Percentiles rank a stretch among this genome's conserved stretches.
Conservation (phyloP, 1,140 invertebrate species). For the Drosophila suzukii region DNA sequence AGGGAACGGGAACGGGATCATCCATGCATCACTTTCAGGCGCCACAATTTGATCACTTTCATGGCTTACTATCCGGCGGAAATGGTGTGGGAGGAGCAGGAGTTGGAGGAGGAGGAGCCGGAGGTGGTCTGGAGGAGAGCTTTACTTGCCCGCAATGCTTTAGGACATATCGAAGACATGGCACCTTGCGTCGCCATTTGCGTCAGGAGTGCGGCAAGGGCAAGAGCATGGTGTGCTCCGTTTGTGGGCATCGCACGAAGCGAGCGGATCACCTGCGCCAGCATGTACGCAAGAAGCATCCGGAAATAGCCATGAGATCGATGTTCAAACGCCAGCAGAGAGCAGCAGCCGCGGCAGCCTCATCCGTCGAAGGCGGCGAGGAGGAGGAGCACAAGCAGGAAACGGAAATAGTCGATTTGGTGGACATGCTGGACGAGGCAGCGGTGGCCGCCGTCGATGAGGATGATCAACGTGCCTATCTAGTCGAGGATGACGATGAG, state of each 20-base stretch:
- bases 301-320: constrained; percentile 81
- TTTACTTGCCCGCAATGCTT: constrained; percentile 86
- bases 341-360: constrained; percentile 32
- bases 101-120: neutral
- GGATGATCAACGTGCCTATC: constrained; percentile 39
- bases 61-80: constrained; percentile 33
- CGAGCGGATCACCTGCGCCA: constrained; percentile 85
- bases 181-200: constrained; percentile 86
- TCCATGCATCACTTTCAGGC: constrained; percentile 47
- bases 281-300: constrained; percentile 84
- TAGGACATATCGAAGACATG: constrained; percentile 86
- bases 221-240: constrained; percentile 85
- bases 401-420: constrained; percentile 70
- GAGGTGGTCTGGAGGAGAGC: constrained; percentile 64
- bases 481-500: constrained; percentile 68
- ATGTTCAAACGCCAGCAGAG: constrained; percentile 72
- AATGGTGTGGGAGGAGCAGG: constrained; percentile 13
- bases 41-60: constrained; percentile 68
- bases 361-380: constrained; percentile 1
- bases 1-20: constrained; percentile 16
- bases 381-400: constrained; percentile 17
- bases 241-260: constrained; percentile 85
- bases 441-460: constrained; percentile 6
- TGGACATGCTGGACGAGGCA: constrained; percentile 29
- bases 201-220: constrained; percentile 86